Percentiles rank a stretch among this genome's conserved stretches.
These are phyloP conservation scores for Holacanthella duospinosa DNA, from an alignment of 2,888 invertebrate species.

Conservation along the genomic window DNA sequence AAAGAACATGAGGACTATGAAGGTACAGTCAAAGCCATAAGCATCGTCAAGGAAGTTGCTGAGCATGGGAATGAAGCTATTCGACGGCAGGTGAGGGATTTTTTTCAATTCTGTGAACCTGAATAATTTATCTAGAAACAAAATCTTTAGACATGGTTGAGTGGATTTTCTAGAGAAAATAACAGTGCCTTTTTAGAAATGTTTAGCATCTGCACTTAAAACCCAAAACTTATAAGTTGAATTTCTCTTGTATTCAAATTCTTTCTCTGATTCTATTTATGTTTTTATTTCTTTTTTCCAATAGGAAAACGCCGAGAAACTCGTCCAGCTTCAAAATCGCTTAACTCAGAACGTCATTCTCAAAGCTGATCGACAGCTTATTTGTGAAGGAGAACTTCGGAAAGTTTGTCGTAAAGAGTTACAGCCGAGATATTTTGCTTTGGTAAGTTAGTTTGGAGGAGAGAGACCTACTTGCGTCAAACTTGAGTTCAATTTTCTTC, in stretches of 20 bases:
- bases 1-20: slow-evolving; percentile 47
- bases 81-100: slow-evolving; percentile 45
- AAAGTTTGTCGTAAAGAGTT: slow-evolving; percentile 54
- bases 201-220: too few relatives aligned
- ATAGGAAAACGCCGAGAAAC: slow-evolving; percentile 48
- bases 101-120: too few relatives aligned
- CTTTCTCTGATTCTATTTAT: not conserved
- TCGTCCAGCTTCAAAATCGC: slow-evolving; percentile 47
- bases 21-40: slow-evolving; percentile 49
- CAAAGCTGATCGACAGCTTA: slow-evolving; percentile 49
- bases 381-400: slow-evolving; percentile 54
- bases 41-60: slow-evolving; percentile 50
- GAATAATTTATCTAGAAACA: too few relatives aligned
- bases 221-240: not conserved
- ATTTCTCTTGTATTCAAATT: not conserved
- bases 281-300: slow-evolving; percentile 15
- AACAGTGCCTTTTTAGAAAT: too few relatives aligned
- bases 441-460: slow-evolving; percentile 44
- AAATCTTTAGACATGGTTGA: too few relatives aligned
- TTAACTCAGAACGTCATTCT: slow-evolving; percentile 44
- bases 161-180: too few relatives aligned
- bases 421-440: slow-evolving; percentile 54
- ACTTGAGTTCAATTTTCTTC: slow-evolving; percentile 1
- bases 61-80: slow-evolving; percentile 50
- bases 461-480: not conserved